phyloP scores from a whole-genome alignment of 1,140 invertebrate species.

The Popillia japonica region DNA sequence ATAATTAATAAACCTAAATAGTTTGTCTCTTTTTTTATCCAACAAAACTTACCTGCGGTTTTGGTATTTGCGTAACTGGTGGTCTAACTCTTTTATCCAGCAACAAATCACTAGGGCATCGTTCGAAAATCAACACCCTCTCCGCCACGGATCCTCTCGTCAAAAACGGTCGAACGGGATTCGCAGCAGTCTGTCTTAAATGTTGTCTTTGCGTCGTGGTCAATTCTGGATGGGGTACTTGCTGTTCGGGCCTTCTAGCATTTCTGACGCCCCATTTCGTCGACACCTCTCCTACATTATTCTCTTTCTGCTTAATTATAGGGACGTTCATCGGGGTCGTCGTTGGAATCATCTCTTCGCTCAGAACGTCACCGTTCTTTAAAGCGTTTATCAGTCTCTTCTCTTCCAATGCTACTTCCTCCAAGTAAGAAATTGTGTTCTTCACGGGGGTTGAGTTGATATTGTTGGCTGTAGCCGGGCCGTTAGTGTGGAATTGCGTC shows the following conservation, averaged over 20 bases:
- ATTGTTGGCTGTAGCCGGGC: constrained; percentile 40
- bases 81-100: constrained; percentile 73
- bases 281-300: constrained; percentile 46
- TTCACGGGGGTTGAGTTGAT: constrained; percentile 7
- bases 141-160: constrained; percentile 91
- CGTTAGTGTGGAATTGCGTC: constrained; percentile 35
- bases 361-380: constrained; percentile 76
- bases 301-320: constrained; percentile 45
- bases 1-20: too few species aligned
- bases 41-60: constrained; percentile 76
- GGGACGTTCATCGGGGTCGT: constrained; percentile 53
- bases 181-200: constrained; percentile 62
- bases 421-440: constrained; percentile 45
- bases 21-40: too few species aligned
- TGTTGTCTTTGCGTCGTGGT: constrained; percentile 73
- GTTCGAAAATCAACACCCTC: constrained; percentile 89
- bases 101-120: constrained; percentile 83
- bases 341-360: constrained; percentile 61
- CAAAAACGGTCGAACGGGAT: constrained; percentile 84
- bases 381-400: constrained; percentile 80
- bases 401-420: constrained; percentile 76
- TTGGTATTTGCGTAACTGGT: constrained; percentile 65
- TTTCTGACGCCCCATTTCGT: constrained; percentile 60
- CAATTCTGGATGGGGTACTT: constrained; percentile 73
- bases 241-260: constrained; percentile 55